Percentiles rank a stretch among this genome's conserved stretches.
Evolutionary conservation across 2,113 vertebrate genomes (phyloP).

Genomic region (Ginglymostoma cirratum): DNA sequence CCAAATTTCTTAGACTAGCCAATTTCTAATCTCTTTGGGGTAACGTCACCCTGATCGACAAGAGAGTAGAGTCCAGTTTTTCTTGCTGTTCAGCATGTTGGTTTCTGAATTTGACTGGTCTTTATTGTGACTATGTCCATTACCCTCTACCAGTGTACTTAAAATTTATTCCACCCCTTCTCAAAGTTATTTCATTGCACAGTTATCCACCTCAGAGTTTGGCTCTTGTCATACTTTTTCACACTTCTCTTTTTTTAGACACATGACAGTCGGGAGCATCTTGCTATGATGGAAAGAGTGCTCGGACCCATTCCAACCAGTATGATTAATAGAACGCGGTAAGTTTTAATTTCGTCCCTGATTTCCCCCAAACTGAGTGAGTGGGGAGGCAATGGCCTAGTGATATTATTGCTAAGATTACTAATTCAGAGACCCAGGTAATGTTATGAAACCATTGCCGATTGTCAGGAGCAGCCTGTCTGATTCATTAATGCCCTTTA

Average conservation of each 20-base stretch:
- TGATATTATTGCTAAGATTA: too few species aligned
- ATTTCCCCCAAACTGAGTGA: too few species aligned
- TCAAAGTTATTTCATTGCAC: background rate
- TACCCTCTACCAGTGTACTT: background rate
- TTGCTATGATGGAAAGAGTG: conserved; percentile 97
- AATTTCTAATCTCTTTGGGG: background rate
- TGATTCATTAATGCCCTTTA: too few species aligned
- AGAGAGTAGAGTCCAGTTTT: background rate
- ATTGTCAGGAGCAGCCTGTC: too few species aligned
- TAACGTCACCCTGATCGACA: background rate
- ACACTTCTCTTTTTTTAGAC: conserved; percentile 59
- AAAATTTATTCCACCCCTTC: background rate
- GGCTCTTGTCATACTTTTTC: background rate
- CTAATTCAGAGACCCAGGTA: too few species aligned
- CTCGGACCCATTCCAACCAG: conserved; percentile 80
- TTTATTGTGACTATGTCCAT: background rate
- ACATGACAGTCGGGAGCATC: conserved; percentile 90
- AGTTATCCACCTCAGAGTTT: background rate
- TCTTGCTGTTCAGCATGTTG: background rate
- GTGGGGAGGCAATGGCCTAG: too few species aligned
- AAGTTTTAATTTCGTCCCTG: conserved; percentile 23
- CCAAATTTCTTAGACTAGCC: background rate
- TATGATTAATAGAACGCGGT: conserved; percentile 89
- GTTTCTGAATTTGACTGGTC: background rate
- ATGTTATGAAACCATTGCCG: too few species aligned